Conservation (phyloP, 1,140 invertebrate genomes). For the Chironomus striatipennis region DNA sequence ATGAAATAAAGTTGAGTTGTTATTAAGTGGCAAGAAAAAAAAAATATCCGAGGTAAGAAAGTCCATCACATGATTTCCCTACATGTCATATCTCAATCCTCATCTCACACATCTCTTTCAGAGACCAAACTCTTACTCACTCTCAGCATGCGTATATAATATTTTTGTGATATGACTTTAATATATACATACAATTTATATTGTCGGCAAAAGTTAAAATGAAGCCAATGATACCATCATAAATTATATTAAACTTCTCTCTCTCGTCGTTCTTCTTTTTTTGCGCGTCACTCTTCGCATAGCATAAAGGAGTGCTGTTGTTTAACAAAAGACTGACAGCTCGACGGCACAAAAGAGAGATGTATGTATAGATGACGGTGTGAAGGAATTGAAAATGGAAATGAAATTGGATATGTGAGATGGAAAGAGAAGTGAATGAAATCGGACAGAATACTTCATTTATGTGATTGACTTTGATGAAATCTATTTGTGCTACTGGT, state of each 20-base stretch:
- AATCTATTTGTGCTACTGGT: conserved; percentile 22
- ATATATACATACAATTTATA: not conserved
- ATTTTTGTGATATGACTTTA: not conserved
- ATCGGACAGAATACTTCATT: conserved; percentile 11
- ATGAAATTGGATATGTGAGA: not conserved
- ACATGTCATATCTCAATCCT: conserved; percentile 17
- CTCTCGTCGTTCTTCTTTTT: not conserved
- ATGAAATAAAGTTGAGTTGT: too few species aligned
- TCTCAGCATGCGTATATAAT: conserved; percentile 12
- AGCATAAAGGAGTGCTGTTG: not conserved
- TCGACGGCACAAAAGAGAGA: too few species aligned
- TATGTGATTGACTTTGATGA: conserved; percentile 22
- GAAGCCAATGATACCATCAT: conserved; percentile 12
- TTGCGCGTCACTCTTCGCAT: not conserved
- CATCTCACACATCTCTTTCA: conserved; percentile 3
- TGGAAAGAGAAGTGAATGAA: not conserved
- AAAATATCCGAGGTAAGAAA: not conserved
- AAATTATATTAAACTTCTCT: not conserved
- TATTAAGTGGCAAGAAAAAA: too few species aligned
- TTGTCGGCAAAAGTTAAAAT: not conserved
- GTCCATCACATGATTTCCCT: not conserved
- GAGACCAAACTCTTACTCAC: not conserved
- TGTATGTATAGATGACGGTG: too few species aligned
- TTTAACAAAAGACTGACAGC: conserved; percentile 4
- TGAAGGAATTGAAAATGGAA: not conserved